These are phyloP conservation scores for Paguma larvata DNA, from an alignment of 2,797 vertebrate genomes.

Conservation along the genomic window DNA sequence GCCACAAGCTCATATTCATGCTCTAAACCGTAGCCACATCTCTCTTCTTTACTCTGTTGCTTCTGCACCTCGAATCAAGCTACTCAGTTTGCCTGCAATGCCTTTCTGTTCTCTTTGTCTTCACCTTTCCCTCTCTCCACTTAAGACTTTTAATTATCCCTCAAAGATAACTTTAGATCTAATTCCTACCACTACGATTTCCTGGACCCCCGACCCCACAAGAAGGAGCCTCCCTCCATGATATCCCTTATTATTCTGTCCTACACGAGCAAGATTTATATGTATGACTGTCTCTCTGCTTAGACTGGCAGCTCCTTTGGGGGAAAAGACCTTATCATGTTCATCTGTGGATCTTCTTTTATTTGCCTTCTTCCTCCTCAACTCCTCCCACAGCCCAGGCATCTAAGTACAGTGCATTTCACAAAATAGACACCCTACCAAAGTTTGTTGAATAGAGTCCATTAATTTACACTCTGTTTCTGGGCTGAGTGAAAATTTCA, in stretches of 20 bases:
- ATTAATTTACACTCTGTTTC: constrained; percentile 28
- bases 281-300: background rate
- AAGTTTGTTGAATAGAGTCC: background rate
- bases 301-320: background rate
- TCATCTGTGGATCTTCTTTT: background rate
- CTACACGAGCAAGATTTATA: background rate
- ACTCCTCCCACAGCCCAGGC: background rate
- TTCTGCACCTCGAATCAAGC: background rate
- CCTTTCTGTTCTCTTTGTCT: background rate
- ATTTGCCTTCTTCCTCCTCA: background rate
- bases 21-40: background rate
- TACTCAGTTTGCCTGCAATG: background rate
- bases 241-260: background rate
- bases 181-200: background rate
- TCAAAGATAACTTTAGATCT: background rate
- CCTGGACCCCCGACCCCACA: background rate
- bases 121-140: background rate
- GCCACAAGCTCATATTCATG: background rate
- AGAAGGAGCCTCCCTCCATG: background rate
- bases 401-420: background rate
- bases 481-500: constrained; percentile 21
- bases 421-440: background rate
- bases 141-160: background rate
- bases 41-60: background rate
- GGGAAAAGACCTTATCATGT: background rate